Evolutionary conservation across 2,888 invertebrate species (phyloP).

Genomic region (Meloe dianella): DNA sequence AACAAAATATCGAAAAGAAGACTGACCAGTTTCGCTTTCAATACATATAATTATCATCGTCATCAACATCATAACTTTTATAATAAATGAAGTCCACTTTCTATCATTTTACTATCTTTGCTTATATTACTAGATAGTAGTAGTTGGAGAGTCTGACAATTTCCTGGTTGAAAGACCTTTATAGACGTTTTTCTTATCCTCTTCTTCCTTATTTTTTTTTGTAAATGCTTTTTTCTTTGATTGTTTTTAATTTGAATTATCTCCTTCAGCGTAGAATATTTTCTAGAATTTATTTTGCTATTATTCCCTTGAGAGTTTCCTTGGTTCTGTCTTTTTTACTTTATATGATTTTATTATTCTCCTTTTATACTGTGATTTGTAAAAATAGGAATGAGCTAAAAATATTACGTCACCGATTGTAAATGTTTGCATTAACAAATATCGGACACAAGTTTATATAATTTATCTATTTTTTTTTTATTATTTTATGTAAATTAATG

Average conservation of each 20-base stretch:
- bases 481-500: conserved; percentile 2
- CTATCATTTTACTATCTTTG: conserved; percentile 25
- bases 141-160: not conserved
- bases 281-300: not conserved
- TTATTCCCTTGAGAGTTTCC: not conserved
- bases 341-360: conserved; percentile 20
- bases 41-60: conserved; percentile 14
- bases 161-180: conserved; percentile 42
- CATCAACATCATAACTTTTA: conserved; percentile 17
- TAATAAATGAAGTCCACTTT: conserved; percentile 21
- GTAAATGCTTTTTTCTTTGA: not conserved
- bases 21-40: conserved; percentile 12
- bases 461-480: conserved; percentile 17
- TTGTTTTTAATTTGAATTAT: conserved; percentile 16
- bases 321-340: not conserved
- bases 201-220: not conserved
- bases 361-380: conserved; percentile 18
- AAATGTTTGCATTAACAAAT: conserved; percentile 28
- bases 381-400: conserved; percentile 30
- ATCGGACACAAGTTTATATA: conserved; percentile 17
- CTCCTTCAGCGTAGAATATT: conserved; percentile 16
- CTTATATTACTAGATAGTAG: conserved; percentile 27
- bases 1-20: conserved; percentile 15
- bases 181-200: conserved; percentile 23
- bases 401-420: conserved; percentile 26